A percentile compares a stretch with the other conserved stretches of the same genome.
Conservation (phyloP, 2,797 vertebrate genomes). For the Telmatherina bonti region DNA sequence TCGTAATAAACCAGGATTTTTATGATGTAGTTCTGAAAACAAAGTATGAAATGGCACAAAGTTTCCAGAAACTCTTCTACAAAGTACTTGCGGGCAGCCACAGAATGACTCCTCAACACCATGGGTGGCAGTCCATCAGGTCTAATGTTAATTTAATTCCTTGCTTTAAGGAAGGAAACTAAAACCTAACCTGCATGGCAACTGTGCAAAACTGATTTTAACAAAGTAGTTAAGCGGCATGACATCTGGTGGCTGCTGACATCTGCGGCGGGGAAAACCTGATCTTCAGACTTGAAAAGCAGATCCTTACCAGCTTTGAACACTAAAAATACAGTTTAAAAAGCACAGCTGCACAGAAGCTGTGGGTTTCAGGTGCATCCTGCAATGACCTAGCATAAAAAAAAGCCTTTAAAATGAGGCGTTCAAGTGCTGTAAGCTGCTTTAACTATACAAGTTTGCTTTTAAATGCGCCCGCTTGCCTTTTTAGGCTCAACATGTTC, state of each 20-base stretch:
- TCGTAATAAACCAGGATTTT: neutral
- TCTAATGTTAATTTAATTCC: slow-evolving; percentile 12
- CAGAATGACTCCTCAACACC: slow-evolving; percentile 9
- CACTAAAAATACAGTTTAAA: neutral
- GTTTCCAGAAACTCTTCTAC: slow-evolving; percentile 1
- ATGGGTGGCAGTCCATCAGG: neutral
- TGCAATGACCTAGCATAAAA: slow-evolving; percentile 9
- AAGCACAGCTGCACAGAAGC: slow-evolving; percentile 10
- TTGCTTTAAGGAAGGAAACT: slow-evolving; percentile 1
- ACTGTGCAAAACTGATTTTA: slow-evolving; percentile 6
- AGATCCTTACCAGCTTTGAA: slow-evolving; percentile 17
- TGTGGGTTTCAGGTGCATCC: slow-evolving; percentile 1
- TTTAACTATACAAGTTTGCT: neutral
- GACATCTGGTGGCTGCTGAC: slow-evolving; percentile 3
- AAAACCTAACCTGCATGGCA: slow-evolving; percentile 17
- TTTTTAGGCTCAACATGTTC: slow-evolving; percentile 33
- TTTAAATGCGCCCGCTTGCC: neutral
- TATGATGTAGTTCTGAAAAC: neutral
- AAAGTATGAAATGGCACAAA: neutral
- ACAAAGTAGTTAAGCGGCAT: slow-evolving; percentile 3
- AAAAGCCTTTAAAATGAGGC: neutral
- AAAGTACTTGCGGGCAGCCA: neutral
- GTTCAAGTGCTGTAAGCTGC: neutral
- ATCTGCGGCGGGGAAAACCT: slow-evolving; percentile 19
- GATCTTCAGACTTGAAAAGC: slow-evolving; percentile 4